Conservation (phyloP, 1,140 invertebrate species). For the Eciton burchellii region DNA sequence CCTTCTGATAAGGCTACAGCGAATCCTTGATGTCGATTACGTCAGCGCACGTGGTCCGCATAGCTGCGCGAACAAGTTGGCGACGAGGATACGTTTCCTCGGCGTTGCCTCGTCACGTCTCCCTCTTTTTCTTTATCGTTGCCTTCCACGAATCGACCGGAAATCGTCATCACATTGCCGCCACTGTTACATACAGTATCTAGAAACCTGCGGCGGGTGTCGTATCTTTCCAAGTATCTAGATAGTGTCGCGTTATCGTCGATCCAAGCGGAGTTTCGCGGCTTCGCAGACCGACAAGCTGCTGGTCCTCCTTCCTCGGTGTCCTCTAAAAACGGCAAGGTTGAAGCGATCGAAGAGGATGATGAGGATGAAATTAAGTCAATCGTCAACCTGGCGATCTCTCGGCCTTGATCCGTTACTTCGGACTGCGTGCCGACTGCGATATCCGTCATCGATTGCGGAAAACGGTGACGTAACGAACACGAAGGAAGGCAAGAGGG, state of each 20-base stretch:
- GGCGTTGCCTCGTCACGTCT: slow-evolving; percentile 58
- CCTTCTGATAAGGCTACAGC: slow-evolving; percentile 44
- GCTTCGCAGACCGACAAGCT: no score
- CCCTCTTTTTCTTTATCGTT: slow-evolving; percentile 55
- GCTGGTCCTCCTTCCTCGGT: no score
- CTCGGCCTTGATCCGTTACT: no score
- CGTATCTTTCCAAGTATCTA: slow-evolving; percentile 20
- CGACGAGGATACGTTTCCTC: slow-evolving; percentile 61
- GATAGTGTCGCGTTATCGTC: not conserved
- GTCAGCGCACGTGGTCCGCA: slow-evolving; percentile 59
- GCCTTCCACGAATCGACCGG: slow-evolving; percentile 71
- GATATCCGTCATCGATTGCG: no score
- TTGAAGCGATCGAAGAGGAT: no score
- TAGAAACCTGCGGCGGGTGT: not conserved
- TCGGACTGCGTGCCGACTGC: no score
- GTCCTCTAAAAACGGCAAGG: no score
- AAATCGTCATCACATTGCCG: slow-evolving; percentile 65
- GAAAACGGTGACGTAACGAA: slow-evolving; percentile 36
- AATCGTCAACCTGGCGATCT: no score
- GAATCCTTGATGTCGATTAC: slow-evolving; percentile 60
- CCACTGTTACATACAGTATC: slow-evolving; percentile 1
- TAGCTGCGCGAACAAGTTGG: slow-evolving; percentile 64
- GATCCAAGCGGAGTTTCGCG: no score
- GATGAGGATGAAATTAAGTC: no score
- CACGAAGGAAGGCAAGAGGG: not conserved